phyloP scores from a whole-genome alignment of 2,888 invertebrate genomes.

The Hypselothyrea guttata region DNA sequence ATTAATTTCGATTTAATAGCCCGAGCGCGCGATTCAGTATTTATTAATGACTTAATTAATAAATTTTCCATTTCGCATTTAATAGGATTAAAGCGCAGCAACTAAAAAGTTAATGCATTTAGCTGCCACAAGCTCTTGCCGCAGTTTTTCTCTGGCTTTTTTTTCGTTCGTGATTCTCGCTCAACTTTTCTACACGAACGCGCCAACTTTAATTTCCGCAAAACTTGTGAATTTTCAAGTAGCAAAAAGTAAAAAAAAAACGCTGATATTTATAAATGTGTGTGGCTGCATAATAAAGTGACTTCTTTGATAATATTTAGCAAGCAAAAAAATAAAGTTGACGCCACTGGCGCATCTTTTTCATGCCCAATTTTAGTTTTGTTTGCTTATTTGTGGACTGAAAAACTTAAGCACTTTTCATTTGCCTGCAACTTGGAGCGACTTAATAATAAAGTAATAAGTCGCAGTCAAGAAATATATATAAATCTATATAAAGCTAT shows the following conservation, averaged over 20 bases:
- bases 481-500: conserved; percentile 30
- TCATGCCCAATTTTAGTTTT: conserved; percentile 61
- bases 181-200: conserved; percentile 64
- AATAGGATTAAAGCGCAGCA: conserved; percentile 58
- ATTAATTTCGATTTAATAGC: conserved; percentile 60
- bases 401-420: conserved; percentile 53
- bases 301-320: conserved; percentile 65
- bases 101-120: conserved; percentile 61
- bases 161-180: conserved; percentile 23
- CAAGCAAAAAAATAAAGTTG: conserved; percentile 46
- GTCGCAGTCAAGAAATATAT: conserved; percentile 30
- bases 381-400: conserved; percentile 56
- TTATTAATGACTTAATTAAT: conserved; percentile 70
- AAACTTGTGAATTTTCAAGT: conserved; percentile 64
- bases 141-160: conserved; percentile 1
- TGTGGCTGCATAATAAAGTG: conserved; percentile 64
- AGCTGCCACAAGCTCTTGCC: conserved; percentile 21
- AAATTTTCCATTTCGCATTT: conserved; percentile 45
- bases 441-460: conserved; percentile 23
- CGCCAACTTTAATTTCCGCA: conserved; percentile 67
- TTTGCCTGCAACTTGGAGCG: conserved; percentile 1
- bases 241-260: conserved; percentile 35
- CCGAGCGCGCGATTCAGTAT: conserved; percentile 49
- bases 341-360: conserved; percentile 19
- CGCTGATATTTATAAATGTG: conserved; percentile 7